Conservation (phyloP, 2,797 vertebrate species). For the Pantherophis alleghaniensis region DNA sequence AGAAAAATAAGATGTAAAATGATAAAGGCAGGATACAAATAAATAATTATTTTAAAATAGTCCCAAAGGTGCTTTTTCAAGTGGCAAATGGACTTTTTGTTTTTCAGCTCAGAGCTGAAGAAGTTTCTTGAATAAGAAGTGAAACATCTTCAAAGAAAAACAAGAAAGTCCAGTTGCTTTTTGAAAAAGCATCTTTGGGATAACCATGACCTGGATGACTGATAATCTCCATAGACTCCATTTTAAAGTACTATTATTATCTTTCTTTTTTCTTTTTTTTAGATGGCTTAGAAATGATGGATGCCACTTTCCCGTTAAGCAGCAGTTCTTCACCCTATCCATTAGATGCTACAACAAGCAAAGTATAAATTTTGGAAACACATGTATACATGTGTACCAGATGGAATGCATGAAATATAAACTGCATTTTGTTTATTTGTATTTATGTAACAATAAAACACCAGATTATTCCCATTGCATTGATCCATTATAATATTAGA, state of each 20-base stretch:
- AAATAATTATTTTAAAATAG: background rate
- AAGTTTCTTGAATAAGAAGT: no score
- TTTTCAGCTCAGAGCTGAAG: no score
- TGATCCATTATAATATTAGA: background rate
- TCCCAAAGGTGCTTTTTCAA: no score
- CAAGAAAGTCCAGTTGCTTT: no score
- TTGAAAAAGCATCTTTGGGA: no score
- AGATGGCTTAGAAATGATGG: background rate
- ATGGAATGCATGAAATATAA: background rate
- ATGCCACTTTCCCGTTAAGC: fast-evolving
- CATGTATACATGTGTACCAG: no score
- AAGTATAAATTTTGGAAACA: slow-evolving; percentile 49
- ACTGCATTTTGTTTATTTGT: background rate
- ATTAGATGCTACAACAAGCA: slow-evolving; percentile 10
- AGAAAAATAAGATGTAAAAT: background rate
- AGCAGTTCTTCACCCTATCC: fast-evolving
- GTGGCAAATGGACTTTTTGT: no score
- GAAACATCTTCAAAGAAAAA: no score
- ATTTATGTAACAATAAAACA: background rate
- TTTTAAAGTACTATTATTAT: background rate
- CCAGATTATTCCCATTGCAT: background rate
- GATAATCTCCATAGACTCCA: no score
- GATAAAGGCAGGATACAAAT: background rate
- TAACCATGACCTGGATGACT: no score
- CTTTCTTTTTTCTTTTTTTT: slow-evolving; percentile 6